phyloP scores from a whole-genome alignment of 1,140 invertebrate genomes.

The Pseudobourletiella spinata region DNA sequence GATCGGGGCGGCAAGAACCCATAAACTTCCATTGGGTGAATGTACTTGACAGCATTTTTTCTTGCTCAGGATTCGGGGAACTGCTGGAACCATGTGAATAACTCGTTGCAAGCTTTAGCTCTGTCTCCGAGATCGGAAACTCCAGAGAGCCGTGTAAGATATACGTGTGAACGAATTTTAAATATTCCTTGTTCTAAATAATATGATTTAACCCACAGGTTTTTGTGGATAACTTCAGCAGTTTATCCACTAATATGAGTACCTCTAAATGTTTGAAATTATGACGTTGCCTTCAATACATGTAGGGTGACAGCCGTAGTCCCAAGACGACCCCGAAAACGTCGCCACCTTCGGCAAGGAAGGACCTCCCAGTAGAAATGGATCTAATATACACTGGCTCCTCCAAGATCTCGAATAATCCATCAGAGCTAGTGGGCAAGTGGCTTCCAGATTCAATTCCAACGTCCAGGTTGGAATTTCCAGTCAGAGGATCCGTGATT shows the following conservation, averaged over 20 bases:
- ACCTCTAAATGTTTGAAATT: too few species aligned
- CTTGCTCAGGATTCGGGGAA: conserved; percentile 39
- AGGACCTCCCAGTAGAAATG: conserved; percentile 2
- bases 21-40: too few species aligned
- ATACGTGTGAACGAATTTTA: too few species aligned
- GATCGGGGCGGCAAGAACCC: too few species aligned
- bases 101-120: conserved; percentile 48
- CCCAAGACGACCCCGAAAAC: conserved; percentile 30
- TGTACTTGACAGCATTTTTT: too few species aligned
- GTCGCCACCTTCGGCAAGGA: conserved; percentile 24
- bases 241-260: too few species aligned
- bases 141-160: conserved; percentile 43
- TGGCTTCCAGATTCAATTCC: not conserved
- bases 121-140: conserved; percentile 47
- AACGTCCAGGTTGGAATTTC: not conserved
- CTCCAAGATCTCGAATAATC: not conserved
- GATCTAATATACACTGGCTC: conserved; percentile 7
- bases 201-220: too few species aligned
- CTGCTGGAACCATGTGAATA: conserved; percentile 45
- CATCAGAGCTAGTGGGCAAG: not conserved
- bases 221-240: too few species aligned
- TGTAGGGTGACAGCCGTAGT: conserved; percentile 15
- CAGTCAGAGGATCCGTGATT: conserved; percentile 26
- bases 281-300: too few species aligned
- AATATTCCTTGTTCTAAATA: too few species aligned